A percentile compares a stretch with the other conserved stretches of the same genome.
Evolutionary conservation across 2,113 vertebrate genomes (phyloP).

Genomic region (Tragelaphus buxtoni): DNA sequence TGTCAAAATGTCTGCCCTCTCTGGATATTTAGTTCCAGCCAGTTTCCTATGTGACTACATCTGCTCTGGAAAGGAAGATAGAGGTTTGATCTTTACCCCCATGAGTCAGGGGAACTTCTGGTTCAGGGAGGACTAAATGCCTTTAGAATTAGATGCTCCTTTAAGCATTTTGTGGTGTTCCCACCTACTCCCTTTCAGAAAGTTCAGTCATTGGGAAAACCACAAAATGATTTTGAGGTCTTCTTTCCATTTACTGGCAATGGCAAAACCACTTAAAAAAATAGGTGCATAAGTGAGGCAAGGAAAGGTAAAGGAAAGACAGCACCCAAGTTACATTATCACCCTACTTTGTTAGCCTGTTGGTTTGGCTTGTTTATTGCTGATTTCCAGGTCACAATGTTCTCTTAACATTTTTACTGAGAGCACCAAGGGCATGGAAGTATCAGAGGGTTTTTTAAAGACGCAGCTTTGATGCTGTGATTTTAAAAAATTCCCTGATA

Average conservation of each 20-base stretch:
- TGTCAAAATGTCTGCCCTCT: not conserved
- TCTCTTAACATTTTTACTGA: not conserved
- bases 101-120: not conserved
- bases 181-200: constrained; percentile 19
- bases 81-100: not conserved
- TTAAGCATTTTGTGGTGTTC: constrained; percentile 17
- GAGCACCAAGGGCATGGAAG: not conserved
- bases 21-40: not conserved
- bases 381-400: constrained; percentile 47
- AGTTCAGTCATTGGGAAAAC: not conserved
- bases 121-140: not conserved
- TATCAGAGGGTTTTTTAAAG: constrained; percentile 32
- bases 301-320: not conserved
- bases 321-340: not conserved
- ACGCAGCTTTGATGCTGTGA: constrained; percentile 7
- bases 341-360: not conserved
- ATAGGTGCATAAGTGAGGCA: not conserved
- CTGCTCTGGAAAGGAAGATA: not conserved
- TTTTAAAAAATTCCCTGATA: constrained; percentile 7
- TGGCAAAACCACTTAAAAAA: not conserved
- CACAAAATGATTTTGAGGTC: not conserved
- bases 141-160: constrained; percentile 12
- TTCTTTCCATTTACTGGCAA: constrained; percentile 13
- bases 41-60: not conserved
- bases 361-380: not conserved